Base-by-base conservation (phyloP, 2,888 invertebrate species). In the Stenolophus ochropezus region DNA sequence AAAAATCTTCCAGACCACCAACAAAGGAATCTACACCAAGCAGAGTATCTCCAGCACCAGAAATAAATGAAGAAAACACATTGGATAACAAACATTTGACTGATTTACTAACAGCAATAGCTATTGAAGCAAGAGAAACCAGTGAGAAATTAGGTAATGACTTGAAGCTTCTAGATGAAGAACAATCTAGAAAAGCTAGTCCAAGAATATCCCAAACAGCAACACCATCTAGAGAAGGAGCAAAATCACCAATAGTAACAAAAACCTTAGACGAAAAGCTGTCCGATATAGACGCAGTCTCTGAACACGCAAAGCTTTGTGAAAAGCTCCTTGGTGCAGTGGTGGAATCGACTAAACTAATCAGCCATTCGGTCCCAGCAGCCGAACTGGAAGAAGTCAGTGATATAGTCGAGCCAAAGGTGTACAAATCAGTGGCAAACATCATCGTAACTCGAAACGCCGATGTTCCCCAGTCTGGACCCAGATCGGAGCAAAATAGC, bases 111-210 rank as follows among this genome's bases (percentile, higher is more conserved):
- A 93, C 94, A 85, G 93, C 94, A 87, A 91, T 95, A 82, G 94
- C 94, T 8, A 92, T 92, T 86, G 95, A 95, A 91, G 94, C 95
- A 11, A 92, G 93, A 89, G 94, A 94, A 86, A 94, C 94, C 58
- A 94, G 94, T 86, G 93, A 94, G 84, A 92, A 93, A 85, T 87
- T 94, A 85, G 93, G 92, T n/a, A 91, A 92, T 83, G 94, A 94
- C 83, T 89, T 94, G 86, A 86, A 86, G 74, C 83, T 85, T 33
- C 84, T 88, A 2, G 85, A 85, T 61, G 85, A 86, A 56, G 85
- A 86, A 58, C 25, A 49, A 20, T 82, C 73, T 4, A 61, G 71
- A 33, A 80, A 82, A 76, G 53, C 53, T 65, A 74, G 78, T 75
- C 25, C 61, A 47, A 74, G 49, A 81, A 61, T 51, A 61, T 49